Base-by-base conservation (phyloP, 2,888 invertebrate genomes). In the Phlogophora meticulosa region DNA sequence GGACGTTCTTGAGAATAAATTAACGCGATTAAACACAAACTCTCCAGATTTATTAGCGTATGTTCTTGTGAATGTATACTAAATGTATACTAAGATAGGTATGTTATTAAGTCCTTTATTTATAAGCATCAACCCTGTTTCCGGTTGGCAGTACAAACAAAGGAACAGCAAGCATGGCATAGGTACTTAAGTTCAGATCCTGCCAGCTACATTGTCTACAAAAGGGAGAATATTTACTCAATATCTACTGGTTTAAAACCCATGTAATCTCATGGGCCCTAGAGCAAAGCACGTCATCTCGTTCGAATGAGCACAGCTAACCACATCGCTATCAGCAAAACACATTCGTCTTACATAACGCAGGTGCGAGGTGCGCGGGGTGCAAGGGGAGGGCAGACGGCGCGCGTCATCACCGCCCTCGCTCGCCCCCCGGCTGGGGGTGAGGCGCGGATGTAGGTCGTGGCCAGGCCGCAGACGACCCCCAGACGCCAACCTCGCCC, bases 381-480 rank as follows among this genome's bases (percentile, higher is more conserved):
- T 20, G 43, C 28, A n/a, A 78, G 57, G 61, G 80, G 82, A 84
- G 61, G 87, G 84, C 86, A 87, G 88, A 88, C 87, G 82, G 75
- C 75, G 85, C 85, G 80, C 88, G 88, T 86, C 87, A 85, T 83
- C 84, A 73, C 80, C 82, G 78, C 81, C 81, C 69, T 71, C 67
- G 13, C 38, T 13, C 28, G 2, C 42, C 20, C 73, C 78, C 68
- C 69, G 52, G 38, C 70, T 75, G 79, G 62, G 81, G 84, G 81
- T 70, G 77, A 74, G 63, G 75, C 72, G 75, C 80, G 82, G 85
- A 93, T 92, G 90, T 93, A 94, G 94, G 94, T 93, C 94, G 94
- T 88, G 91, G 91, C 91, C 90, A 89, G 90, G 91, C 82, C 91
- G 92, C 92, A 95, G 94, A 95, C 94, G 92, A 93, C 92, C 94